Percentiles rank a stretch among this genome's conserved stretches.
These are phyloP conservation scores for Telmatochromis sp. DNA, from an alignment of 2,113 vertebrate species.

Conservation along the genomic window DNA sequence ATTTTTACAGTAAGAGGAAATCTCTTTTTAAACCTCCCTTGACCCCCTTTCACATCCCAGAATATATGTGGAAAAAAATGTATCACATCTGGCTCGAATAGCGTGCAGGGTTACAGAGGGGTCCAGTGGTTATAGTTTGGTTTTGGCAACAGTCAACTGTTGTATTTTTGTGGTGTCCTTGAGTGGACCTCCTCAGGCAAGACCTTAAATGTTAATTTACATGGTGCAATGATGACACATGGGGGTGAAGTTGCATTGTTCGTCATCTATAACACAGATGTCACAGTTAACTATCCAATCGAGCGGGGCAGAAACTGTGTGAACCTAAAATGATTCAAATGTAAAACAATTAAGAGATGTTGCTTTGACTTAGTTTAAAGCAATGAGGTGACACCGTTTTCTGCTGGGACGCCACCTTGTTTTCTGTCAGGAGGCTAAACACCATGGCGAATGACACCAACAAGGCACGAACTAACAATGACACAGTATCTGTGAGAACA, in stretches of 20 bases:
- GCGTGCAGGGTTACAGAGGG: not conserved
- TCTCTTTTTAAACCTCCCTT: slow-evolving; percentile 47
- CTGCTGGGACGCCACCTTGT: not conserved
- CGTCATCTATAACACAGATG: not conserved
- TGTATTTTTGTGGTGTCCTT: not conserved
- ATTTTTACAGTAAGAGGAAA: slow-evolving; percentile 29
- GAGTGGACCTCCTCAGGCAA: not conserved
- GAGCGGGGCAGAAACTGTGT: accelerated
- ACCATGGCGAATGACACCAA: not conserved
- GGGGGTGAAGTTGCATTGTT: not conserved
- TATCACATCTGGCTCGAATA: slow-evolving; percentile 30
- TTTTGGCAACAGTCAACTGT: not conserved
- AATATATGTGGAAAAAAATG: not conserved
- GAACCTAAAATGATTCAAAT: not conserved
- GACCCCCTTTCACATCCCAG: slow-evolving; percentile 17
- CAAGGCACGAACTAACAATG: slow-evolving; percentile 6
- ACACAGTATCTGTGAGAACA: not conserved
- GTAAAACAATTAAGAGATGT: not conserved
- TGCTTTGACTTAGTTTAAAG: not conserved
- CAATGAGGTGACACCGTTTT: accelerated
- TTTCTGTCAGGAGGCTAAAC: not conserved
- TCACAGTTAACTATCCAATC: not conserved
- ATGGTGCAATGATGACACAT: not conserved
- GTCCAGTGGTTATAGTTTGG: not conserved
- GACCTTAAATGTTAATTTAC: not conserved